Evolutionary conservation across 2,113 vertebrate species (phyloP).

Genomic region (Cyanoderma ruficeps): DNA sequence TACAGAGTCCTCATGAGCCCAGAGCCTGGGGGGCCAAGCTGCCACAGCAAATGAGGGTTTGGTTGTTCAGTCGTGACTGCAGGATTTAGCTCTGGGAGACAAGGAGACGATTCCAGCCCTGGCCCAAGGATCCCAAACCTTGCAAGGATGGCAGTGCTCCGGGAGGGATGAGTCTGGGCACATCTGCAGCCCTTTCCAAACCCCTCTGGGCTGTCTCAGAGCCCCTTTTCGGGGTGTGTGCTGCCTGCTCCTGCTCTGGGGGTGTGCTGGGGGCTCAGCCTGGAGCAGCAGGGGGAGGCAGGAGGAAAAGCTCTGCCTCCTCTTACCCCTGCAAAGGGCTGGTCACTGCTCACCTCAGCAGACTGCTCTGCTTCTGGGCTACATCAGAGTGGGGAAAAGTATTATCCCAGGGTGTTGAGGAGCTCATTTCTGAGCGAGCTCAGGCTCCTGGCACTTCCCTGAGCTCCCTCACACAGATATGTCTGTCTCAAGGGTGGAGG

Average conservation of each 20-base stretch:
- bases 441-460: background rate
- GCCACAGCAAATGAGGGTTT: background rate
- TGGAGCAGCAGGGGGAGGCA: constrained; percentile 1
- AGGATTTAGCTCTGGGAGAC: background rate
- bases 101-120: background rate
- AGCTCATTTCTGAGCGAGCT: background rate
- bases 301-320: background rate
- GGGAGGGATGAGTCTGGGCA: background rate
- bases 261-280: background rate
- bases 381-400: background rate
- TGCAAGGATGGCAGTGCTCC: background rate
- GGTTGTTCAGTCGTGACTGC: background rate
- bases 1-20: constrained; percentile 5
- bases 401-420: background rate
- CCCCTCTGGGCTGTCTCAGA: background rate
- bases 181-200: background rate
- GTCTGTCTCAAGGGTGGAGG: background rate
- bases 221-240: background rate
- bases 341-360: background rate
- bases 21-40: background rate
- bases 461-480: background rate
- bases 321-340: background rate
- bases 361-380: background rate
- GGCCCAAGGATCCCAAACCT: background rate
- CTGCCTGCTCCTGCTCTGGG: background rate